phyloP scores from a whole-genome alignment of 35 echinoderm and acorn worm species.

The Apostichopus parvimensis region DNA sequence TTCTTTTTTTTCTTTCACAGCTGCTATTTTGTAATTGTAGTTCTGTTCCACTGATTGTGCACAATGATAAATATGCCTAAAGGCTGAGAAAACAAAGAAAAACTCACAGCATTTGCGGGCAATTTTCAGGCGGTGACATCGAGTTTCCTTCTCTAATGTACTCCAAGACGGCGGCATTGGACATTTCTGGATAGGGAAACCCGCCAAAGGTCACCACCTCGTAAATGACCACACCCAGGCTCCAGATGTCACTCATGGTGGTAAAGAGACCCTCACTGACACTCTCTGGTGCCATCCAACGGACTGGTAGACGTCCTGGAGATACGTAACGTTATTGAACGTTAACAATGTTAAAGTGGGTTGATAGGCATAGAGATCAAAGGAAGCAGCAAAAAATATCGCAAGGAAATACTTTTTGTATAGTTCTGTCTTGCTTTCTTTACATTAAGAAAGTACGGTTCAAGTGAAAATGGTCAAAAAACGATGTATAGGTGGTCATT shows the following conservation, averaged over 20 bases:
- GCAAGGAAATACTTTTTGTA: too few relatives aligned
- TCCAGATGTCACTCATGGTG: constrained; percentile 87
- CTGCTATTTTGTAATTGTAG: too few relatives aligned
- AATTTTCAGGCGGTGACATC: constrained; percentile 67
- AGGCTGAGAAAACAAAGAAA: neutral
- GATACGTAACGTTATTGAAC: neutral
- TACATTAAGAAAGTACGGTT: too few relatives aligned
- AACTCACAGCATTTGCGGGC: constrained; percentile 80
- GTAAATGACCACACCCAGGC: constrained; percentile 78
- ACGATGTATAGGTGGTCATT: too few relatives aligned
- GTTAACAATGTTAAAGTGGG: too few relatives aligned
- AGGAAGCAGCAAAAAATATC: too few relatives aligned
- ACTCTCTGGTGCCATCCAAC: constrained; percentile 97
- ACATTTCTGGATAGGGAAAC: constrained; percentile 80
- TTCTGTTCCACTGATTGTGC: neutral
- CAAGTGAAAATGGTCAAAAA: too few relatives aligned
- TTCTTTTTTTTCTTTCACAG: too few relatives aligned
- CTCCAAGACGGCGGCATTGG: constrained; percentile 78
- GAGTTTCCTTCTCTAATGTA: constrained; percentile 78
- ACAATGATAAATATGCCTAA: too few relatives aligned
- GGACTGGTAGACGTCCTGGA: constrained; percentile 76
- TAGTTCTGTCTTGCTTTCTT: too few relatives aligned
- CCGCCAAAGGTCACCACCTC: constrained; percentile 92
- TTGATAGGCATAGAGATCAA: too few relatives aligned
- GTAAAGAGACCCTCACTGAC: constrained; percentile 85